A percentile compares a stretch with the other conserved stretches of the same genome.
Conservation (phyloP, 2,888 invertebrate genomes). For the Hemithea aestivaria region DNA sequence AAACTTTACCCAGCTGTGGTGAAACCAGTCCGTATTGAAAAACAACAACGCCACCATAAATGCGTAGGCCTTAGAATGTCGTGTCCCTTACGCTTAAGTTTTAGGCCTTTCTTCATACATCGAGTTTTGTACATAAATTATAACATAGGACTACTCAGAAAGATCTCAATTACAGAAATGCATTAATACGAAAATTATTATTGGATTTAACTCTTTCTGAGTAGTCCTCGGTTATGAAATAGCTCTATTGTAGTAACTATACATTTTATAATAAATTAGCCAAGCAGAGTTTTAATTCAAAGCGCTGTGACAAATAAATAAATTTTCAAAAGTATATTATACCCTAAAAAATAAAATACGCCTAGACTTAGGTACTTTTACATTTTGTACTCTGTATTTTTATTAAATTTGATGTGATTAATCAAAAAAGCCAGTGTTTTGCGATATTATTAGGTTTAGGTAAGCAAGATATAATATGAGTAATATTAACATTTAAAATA, state of each 20-base stretch:
- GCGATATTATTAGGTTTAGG: no score
- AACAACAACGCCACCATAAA: conserved; percentile 27
- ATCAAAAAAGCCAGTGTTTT: no score
- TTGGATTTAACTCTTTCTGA: no score
- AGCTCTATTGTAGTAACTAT: background rate
- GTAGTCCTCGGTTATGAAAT: background rate
- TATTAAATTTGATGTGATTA: no score
- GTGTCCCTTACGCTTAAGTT: conserved; percentile 33
- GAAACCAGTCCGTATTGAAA: conserved; percentile 26
- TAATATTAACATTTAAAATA: no score
- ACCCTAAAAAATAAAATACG: no score
- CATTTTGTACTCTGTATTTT: no score
- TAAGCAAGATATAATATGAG: no score
- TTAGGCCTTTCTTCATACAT: conserved; percentile 42
- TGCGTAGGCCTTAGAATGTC: conserved; percentile 43
- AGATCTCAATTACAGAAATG: background rate
- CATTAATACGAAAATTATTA: no score
- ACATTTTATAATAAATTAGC: conserved; percentile 11
- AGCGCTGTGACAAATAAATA: conserved; percentile 1
- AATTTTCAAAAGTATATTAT: no score
- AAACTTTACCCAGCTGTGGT: conserved; percentile 30
- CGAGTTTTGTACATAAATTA: conserved; percentile 18
- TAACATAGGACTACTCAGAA: conserved; percentile 1
- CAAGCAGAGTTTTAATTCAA: conserved; percentile 8
- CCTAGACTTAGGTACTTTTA: no score